Conservation (phyloP, 2,888 invertebrate species). For the Heteromyza rotundicornis region DNA sequence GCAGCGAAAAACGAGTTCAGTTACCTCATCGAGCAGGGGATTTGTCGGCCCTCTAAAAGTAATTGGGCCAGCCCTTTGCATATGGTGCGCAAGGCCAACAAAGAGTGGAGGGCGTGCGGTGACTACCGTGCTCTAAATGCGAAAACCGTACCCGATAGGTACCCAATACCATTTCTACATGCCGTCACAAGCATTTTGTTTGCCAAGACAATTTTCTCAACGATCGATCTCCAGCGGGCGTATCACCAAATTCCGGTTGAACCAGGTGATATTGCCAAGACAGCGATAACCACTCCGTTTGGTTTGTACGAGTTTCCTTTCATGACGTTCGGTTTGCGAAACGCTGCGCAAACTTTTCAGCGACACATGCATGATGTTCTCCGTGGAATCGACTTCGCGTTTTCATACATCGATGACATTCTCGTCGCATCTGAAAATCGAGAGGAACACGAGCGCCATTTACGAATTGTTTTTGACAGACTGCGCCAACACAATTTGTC, state of each 20-base stretch:
- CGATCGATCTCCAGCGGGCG: constrained; percentile 21
- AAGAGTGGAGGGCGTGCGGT: constrained; percentile 41
- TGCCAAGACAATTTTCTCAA: constrained; percentile 21
- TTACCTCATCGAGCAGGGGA: constrained; percentile 45
- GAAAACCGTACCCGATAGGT: constrained; percentile 48
- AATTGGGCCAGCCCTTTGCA: constrained; percentile 57
- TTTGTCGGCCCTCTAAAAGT: constrained; percentile 58
- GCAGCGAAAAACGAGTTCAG: constrained; percentile 25
- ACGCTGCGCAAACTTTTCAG: constrained; percentile 10
- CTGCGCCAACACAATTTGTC: not conserved
- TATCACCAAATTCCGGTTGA: constrained; percentile 19
- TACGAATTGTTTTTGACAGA: not conserved
- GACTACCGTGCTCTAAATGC: constrained; percentile 47
- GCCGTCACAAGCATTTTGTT: constrained; percentile 32
- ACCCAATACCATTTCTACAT: constrained; percentile 49
- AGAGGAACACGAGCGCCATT: constrained; percentile 6
- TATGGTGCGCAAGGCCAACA: constrained; percentile 39
- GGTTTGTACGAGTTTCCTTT: not conserved
- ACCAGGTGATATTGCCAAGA: not conserved
- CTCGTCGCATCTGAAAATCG: not conserved
- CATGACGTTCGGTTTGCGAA: constrained; percentile 6
- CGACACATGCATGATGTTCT: not conserved
- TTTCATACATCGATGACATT: constrained; percentile 6
- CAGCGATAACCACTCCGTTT: not conserved
- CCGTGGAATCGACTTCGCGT: not conserved